Base-by-base conservation (phyloP, 2,888 invertebrate species). In the Labia minor region DNA sequence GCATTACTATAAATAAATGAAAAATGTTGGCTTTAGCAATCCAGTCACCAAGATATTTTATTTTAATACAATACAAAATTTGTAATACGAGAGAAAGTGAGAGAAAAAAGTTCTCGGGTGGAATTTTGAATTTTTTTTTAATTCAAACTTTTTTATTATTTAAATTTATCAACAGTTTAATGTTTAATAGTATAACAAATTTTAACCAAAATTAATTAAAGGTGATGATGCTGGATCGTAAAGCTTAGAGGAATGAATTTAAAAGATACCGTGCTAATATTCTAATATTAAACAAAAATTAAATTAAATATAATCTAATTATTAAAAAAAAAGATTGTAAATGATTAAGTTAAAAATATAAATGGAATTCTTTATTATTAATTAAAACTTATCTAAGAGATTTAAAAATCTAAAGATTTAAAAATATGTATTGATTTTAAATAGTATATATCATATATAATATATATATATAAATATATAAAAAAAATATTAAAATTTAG, bases 11-110 rank as follows among this genome's bases (percentile, higher is more conserved):
- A 10, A 49, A 49, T 10, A 10, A 49, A 49, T 10, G 4, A 14
- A 49, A 49, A 49, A 49, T 49, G 49, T 11, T 49, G 16, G 49
- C 49, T 49, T 49, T 49, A 49, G 49, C 49, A 49, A 49, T 49
- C 49, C 49, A 49, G 49, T 49, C 49, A 49, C 49, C 49, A 49
- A n/a, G 14, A 16, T n/a, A n/a, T 49, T 49, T n/a, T 49, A 49
- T 49, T 49, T 49, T 49, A n/a, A 49, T 49, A 49, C 26, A 26
- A 26, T 26, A 26, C 26, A 49, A 49, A 49, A 49, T 49, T 49
- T 16, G 3, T 16, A n/a, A 49, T 49, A 49, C 49, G 16, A n/a
- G 49, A 49, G 49, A 11, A 11, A 49, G 49, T 49, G 49, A 49
- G 49, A 49, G 49, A 49, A 49, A 49, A 49, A 49, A 49, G 49